Evolutionary conservation across 2,113 vertebrate species (phyloP), one percentile per base, ranked within the genome.

Genomic region (Reinhardtius hippoglossoides): DNA sequence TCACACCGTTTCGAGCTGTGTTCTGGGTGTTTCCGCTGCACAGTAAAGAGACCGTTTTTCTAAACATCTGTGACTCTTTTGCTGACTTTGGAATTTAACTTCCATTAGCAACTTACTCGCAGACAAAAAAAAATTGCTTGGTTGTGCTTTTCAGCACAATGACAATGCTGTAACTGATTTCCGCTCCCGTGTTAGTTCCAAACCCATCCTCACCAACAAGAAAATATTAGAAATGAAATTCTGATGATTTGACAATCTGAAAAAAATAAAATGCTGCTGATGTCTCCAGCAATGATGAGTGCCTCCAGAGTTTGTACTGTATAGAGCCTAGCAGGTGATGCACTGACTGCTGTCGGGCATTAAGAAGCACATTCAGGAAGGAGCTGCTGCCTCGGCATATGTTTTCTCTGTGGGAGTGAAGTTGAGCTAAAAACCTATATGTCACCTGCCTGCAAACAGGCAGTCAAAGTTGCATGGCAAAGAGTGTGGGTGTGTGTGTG

Each of bases 81-180:
- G 88, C 88, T 89, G 88, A 91, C 74, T 84, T 65, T 42, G 54
- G 70, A 63, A 57, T 82, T 80, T 69, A 57, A 71, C 59, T 83
- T 86, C 62, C 50, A 9, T 72, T 40, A 73, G 71, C 10, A 77
- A 63, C 60, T 76, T 4, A n/a, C 26, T 40, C 61, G 35, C 8
- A 74, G 35, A 44, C 23, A 63, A 64, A 61, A 71, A 71, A 76
- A 48, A 48, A 71, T 37, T 54, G 86, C 85, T 85, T 55, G 37
- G 59, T 76, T 86, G 9, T 52, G 85, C 83, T 74, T 64, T 27
- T 31, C 64, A 46, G 78, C 80, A 79, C 76, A 83, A 76, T 83
- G 71, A 83, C 78, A 83, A 67, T 64, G 76, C 23, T 69, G 52
- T 23, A 72, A 74, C 44, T 56, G 74, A 80, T 78, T 71, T 83